These are phyloP conservation scores for Paedocypris micromegethes DNA, from an alignment of 2,797 vertebrate species.

Conservation along the genomic window DNA sequence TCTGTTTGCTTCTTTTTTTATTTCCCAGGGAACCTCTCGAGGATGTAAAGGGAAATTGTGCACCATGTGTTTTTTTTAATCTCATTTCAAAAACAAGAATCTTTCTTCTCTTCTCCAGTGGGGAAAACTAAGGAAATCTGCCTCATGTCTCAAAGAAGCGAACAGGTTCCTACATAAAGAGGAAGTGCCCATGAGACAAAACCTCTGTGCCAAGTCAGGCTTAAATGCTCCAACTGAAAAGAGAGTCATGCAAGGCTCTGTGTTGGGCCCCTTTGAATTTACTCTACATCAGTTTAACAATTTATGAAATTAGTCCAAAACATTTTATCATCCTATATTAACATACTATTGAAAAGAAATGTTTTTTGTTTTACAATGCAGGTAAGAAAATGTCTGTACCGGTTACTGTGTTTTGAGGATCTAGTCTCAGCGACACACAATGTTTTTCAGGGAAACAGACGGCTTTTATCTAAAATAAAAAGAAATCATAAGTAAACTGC, in stretches of 20 bases:
- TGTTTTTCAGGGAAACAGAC: slow-evolving; percentile 29
- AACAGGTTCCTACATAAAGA: slow-evolving; percentile 40
- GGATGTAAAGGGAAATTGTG: slow-evolving; percentile 66
- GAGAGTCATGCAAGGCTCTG: slow-evolving; percentile 47
- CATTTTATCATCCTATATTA: slow-evolving; percentile 38
- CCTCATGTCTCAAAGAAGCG: slow-evolving; percentile 60
- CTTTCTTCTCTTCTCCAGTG: slow-evolving; percentile 52
- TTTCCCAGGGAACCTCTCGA: slow-evolving; percentile 24
- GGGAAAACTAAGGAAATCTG: slow-evolving; percentile 64
- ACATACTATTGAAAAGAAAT: slow-evolving; percentile 6
- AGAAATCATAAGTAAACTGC: slow-evolving; percentile 1
- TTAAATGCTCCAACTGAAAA: slow-evolving; percentile 60
- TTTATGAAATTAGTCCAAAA: slow-evolving; percentile 28
- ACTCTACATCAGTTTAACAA: slow-evolving; percentile 22
- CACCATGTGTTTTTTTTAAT: slow-evolving; percentile 60
- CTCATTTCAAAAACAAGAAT: slow-evolving; percentile 64
- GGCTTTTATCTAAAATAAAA: slow-evolving; percentile 29
- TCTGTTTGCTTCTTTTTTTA: slow-evolving; percentile 43
- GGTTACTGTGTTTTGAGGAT: slow-evolving; percentile 44
- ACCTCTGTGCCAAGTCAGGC: slow-evolving; percentile 65
- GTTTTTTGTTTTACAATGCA: slow-evolving; percentile 19
- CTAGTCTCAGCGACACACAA: slow-evolving; percentile 21
- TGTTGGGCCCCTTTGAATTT: slow-evolving; percentile 23
- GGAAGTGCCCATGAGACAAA: slow-evolving; percentile 33
- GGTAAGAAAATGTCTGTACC: slow-evolving; percentile 30